These are phyloP conservation scores for Sycon ciliatum DNA, from an alignment of 37 sponge, comb jelly and placozoan genomes.

Conservation along the genomic window DNA sequence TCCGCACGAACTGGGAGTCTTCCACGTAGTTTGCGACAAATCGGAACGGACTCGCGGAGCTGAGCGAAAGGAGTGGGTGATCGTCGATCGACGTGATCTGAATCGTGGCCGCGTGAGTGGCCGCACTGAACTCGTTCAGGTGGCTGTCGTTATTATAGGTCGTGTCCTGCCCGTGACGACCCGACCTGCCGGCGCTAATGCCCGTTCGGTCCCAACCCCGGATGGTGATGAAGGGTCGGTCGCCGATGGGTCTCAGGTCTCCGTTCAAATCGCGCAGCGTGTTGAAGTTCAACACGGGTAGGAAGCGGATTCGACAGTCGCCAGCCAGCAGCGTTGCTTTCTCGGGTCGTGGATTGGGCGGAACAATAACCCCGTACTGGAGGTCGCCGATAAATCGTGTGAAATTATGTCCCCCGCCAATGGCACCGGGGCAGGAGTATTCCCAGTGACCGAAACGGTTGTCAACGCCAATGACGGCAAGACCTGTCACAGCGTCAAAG, in stretches of 20 bases:
- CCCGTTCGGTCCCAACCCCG: slow-evolving; percentile 83
- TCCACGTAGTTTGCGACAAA: slow-evolving; percentile 45
- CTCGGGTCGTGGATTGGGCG: slow-evolving; percentile 48
- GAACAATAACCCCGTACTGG: slow-evolving; percentile 49
- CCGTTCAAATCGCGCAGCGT: slow-evolving; percentile 52
- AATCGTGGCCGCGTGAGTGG: slow-evolving; percentile 23
- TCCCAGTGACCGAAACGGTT: slow-evolving; percentile 67
- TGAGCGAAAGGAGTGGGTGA: slow-evolving; percentile 37
- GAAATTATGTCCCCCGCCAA: slow-evolving; percentile 42
- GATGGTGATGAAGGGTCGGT: slow-evolving; percentile 50
- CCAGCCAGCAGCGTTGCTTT: slow-evolving; percentile 59
- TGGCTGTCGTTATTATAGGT: slow-evolving; percentile 65
- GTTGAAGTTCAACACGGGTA: slow-evolving; percentile 67
- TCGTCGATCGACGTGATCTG: slow-evolving; percentile 60
- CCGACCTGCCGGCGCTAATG: slow-evolving; percentile 35
- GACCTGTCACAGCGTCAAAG: slow-evolving; percentile 35
- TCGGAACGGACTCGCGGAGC: slow-evolving; percentile 23
- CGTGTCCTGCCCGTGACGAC: slow-evolving; percentile 64
- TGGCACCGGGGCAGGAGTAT: slow-evolving; percentile 45
- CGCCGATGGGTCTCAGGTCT: slow-evolving; percentile 32
- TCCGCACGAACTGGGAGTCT: slow-evolving; percentile 43
- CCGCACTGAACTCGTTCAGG: slow-evolving; percentile 65
- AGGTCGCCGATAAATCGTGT: slow-evolving; percentile 65
- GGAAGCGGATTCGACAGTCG: slow-evolving; percentile 60
- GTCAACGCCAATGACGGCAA: slow-evolving; percentile 77